Conservation (phyloP, 2,888 invertebrate species). For the Drosophila quasianomalipes region DNA sequence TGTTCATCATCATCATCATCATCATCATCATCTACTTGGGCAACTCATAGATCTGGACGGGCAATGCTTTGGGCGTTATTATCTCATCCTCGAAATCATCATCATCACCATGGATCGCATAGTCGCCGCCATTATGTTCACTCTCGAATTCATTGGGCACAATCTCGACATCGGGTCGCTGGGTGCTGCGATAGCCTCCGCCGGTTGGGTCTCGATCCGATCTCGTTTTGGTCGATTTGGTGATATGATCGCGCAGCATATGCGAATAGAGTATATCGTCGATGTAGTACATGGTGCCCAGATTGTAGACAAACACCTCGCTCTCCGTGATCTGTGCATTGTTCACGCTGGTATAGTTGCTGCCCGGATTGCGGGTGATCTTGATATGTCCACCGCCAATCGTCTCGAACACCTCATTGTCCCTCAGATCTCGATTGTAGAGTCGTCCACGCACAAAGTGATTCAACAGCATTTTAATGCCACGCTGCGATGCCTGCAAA, state of each 20-base stretch:
- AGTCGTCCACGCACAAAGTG: slow-evolving; percentile 88
- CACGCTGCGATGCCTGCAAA: slow-evolving; percentile 86
- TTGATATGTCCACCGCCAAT: slow-evolving; percentile 87
- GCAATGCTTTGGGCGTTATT: slow-evolving; percentile 85
- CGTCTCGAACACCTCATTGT: slow-evolving; percentile 87
- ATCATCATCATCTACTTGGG: slow-evolving; percentile 76
- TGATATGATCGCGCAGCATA: slow-evolving; percentile 82
- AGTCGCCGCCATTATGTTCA: slow-evolving; percentile 83
- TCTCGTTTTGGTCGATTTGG: slow-evolving; percentile 77
- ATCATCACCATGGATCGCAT: slow-evolving; percentile 83
- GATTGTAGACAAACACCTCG: slow-evolving; percentile 88
- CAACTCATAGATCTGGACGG: slow-evolving; percentile 84
- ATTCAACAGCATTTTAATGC: slow-evolving; percentile 87
- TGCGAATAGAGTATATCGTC: slow-evolving; percentile 87
- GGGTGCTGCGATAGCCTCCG: slow-evolving; percentile 70
- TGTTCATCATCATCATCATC: too few relatives aligned
- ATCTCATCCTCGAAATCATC: slow-evolving; percentile 85
- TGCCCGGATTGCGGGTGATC: slow-evolving; percentile 85
- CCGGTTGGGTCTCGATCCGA: slow-evolving; percentile 69
- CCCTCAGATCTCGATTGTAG: slow-evolving; percentile 87
- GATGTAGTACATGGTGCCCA: slow-evolving; percentile 89
- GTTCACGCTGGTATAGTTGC: slow-evolving; percentile 86
- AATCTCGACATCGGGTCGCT: slow-evolving; percentile 84
- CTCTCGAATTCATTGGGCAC: slow-evolving; percentile 84
- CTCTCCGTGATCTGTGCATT: slow-evolving; percentile 87